A percentile compares a stretch with the other conserved stretches of the same genome.
These are phyloP conservation scores for Norana najaformis DNA, from an alignment of 2,888 invertebrate species.

Conservation along the genomic window DNA sequence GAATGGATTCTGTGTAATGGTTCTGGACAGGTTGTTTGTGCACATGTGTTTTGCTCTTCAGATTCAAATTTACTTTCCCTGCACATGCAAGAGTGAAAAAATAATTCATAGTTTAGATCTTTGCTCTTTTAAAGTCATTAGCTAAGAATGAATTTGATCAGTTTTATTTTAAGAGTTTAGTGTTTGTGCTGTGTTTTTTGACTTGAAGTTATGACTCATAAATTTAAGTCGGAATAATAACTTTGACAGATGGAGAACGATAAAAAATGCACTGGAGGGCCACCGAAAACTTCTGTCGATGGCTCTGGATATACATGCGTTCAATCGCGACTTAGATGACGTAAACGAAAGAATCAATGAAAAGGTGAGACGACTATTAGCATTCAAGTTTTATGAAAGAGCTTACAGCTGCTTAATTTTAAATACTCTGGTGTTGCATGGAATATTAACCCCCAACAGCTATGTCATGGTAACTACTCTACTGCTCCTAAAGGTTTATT, in stretches of 20 bases:
- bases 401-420: not conserved
- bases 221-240: too few relatives aligned
- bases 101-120: too few relatives aligned
- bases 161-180: not conserved
- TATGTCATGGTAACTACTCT: too few relatives aligned
- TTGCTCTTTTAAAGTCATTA: not conserved
- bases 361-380: slow-evolving; percentile 67
- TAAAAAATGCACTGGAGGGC: slow-evolving; percentile 76
- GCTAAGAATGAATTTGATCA: not conserved
- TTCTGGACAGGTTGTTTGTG: too few relatives aligned
- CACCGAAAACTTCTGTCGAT: slow-evolving; percentile 82
- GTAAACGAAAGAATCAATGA: slow-evolving; percentile 86
- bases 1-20: too few relatives aligned
- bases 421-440: too few relatives aligned
- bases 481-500: too few relatives aligned
- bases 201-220: not conserved
- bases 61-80: too few relatives aligned
- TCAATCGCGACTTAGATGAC: slow-evolving; percentile 91
- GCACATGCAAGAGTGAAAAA: too few relatives aligned
- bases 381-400: too few relatives aligned
- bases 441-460: too few relatives aligned
- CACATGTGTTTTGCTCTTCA: too few relatives aligned
- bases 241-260: slow-evolving; percentile 74
- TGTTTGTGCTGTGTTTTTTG: not conserved
- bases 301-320: slow-evolving; percentile 88